These are phyloP conservation scores for Hemibagrus guttatus DNA, from an alignment of 2,797 vertebrate genomes.

Conservation along the genomic window DNA sequence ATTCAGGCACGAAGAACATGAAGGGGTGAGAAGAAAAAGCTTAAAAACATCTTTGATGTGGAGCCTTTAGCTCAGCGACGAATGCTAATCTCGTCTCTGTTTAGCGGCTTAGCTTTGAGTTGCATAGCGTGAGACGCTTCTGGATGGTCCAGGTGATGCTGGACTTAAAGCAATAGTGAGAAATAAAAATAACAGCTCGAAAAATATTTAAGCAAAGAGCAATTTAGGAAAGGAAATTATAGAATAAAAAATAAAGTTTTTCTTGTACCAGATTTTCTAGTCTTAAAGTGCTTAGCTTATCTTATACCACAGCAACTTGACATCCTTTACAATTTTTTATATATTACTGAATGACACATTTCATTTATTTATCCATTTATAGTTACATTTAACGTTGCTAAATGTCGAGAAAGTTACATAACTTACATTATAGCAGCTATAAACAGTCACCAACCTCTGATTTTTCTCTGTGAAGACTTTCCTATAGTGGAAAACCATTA, in stretches of 20 bases:
- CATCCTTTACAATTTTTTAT: neutral
- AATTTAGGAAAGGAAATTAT: neutral
- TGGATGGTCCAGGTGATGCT: slow-evolving; percentile 79
- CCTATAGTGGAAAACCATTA: neutral
- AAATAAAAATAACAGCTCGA: neutral
- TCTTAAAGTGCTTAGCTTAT: neutral
- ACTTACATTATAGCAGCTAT: neutral
- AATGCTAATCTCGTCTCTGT: slow-evolving; percentile 74
- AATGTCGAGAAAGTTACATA: neutral
- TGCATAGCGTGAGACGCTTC: slow-evolving; percentile 68
- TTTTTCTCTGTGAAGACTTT: neutral
- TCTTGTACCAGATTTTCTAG: neutral
- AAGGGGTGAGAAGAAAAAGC: slow-evolving; percentile 62
- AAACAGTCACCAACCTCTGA: neutral
- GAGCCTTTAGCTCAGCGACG: slow-evolving; percentile 67
- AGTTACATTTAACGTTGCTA: neutral
- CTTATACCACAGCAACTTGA: neutral
- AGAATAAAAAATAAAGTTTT: neutral
- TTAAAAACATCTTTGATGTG: slow-evolving; percentile 71
- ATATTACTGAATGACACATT: neutral
- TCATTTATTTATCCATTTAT: neutral
- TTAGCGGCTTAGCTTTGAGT: slow-evolving; percentile 70
- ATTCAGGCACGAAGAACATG: slow-evolving; percentile 64
- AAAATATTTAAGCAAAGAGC: neutral
- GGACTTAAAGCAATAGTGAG: slow-evolving; percentile 11